Conservation (phyloP, 2,888 invertebrate genomes). For the Pasiphila rectangulata region DNA sequence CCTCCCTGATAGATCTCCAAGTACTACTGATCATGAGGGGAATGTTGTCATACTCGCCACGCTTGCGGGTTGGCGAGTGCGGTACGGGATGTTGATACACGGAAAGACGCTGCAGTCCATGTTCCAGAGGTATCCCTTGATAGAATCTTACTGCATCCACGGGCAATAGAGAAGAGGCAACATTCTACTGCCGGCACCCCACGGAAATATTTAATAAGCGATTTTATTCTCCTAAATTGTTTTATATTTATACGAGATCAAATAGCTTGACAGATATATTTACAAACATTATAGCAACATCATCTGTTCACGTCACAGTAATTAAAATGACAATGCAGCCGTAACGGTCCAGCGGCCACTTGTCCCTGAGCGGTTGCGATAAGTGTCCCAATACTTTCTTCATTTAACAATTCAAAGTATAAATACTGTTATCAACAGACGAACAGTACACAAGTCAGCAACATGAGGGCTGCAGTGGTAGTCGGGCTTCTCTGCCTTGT, state of each 20-base stretch:
- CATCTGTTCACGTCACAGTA: conserved; percentile 17
- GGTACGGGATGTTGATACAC: too few relatives aligned
- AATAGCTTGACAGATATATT: background rate
- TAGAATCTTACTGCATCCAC: too few relatives aligned
- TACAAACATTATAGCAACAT: conserved; percentile 7
- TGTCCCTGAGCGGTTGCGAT: conserved; percentile 63
- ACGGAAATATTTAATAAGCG: too few relatives aligned
- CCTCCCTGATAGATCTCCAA: too few relatives aligned
- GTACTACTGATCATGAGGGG: too few relatives aligned
- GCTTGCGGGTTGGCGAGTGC: too few relatives aligned
- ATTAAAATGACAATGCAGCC: conserved; percentile 41
- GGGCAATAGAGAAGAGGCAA: too few relatives aligned
- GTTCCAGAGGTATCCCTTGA: too few relatives aligned
- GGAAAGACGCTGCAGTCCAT: too few relatives aligned
- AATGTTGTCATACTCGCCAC: too few relatives aligned
- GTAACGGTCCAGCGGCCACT: conserved; percentile 63
- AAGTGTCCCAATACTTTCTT: conserved; percentile 67
- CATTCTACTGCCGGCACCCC: too few relatives aligned
- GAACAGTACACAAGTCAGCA: conserved; percentile 53
- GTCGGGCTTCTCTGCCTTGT: conserved; percentile 65
- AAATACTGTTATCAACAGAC: conserved; percentile 56
- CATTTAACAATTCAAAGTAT: conserved; percentile 59
- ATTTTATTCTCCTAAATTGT: too few relatives aligned
- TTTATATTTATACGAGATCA: background rate
- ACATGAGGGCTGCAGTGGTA: conserved; percentile 68